Base-by-base conservation (phyloP, 2,797 vertebrate species). In the Caiman crocodilus region DNA sequence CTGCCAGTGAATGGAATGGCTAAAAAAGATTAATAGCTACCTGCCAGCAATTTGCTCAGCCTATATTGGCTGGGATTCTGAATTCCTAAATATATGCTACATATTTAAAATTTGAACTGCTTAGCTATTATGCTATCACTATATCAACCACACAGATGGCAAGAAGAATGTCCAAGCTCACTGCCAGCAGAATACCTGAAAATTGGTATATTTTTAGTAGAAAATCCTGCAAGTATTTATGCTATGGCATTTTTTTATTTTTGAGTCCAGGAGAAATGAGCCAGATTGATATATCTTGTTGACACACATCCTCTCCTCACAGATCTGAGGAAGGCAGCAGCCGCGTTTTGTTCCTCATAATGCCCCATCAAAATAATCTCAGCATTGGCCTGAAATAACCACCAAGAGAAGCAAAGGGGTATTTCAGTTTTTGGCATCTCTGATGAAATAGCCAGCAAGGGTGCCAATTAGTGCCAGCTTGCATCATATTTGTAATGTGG, bases 21-120 rank as follows among this genome's bases (percentile, higher is more conserved):
- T 94, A 81, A 60, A 96, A 92, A 79, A 95, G 93, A 96, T 95
- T 95, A 95, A 97, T 92, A 94, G 87, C 91, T 93, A 90, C 91
- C 93, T 95, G 96, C 92, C 95, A 96, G 93, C 81, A 82, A 35
- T 11, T 7, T 63, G 25, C 65, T 95, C 87, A 94, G 76, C 78
- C 88, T 82, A 76, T 67, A 78, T 58, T 0, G 1, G 55, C 82
- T 91, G 80, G n/a, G 92, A 86, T 80, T 92, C 89, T 5, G 30
- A 88, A 89, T 77, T 91, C 92, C 80, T 89, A 82, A 91, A 78
- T 55, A 86, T 85, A 81, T 75, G 50, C 77, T 0, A 63, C 23
- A 92, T 89, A 84, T 7, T 6, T 78, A 84, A 50, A 42, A n/a
- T 76, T 69, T 80, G 92, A 96, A 74, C n/a, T 60, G 64, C 50